Base-by-base conservation (phyloP, 1,140 invertebrate species). In the Phocides pigmalion region DNA sequence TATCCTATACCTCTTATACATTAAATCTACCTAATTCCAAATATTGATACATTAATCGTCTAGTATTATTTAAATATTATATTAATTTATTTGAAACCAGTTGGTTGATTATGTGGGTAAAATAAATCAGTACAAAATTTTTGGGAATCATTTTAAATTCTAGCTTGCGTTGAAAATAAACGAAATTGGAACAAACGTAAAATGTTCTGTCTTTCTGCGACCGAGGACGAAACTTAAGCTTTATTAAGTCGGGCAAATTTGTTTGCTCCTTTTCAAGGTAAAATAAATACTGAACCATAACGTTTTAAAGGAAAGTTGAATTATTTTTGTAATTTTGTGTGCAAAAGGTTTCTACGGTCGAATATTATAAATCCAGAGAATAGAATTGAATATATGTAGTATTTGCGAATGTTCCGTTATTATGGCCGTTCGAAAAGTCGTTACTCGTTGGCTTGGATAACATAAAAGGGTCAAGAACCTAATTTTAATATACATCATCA, bases 231-330 rank as follows among this genome's bases (percentile, higher is more conserved):
- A 22, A n/a, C 50, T 53, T 39, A 53, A 53, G 50, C 50, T 53
- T 53, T 17, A 53, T 53, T 39, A 53, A 53, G 17, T 20, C 35
- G 50, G 50, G 32, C 32, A 53, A 39, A 39, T 53, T 32, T 53
- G 17, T 47, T 47, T 47, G 19, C 44, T 47, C 44, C 5, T 47
- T 22, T 22, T 22, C 19, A 47, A 47, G 44, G 44, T 14, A 47
- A 47, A 47, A 47, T 22, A 47, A 47, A 47, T 22, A 47, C 44
- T 47, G 44, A 19, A 9, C 19, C n/a, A 47, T 20, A 12, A 4
- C 11, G 62, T 64, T 68, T 70, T 73, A 68, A 62, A 59, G 63
- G 65, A 67, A 59, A 49, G 53, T 11, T n/a, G n/a, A n/a, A n/a
- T n/a, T 39, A 39, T 39, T 39, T 39, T 39, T 39, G 35, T 2